Conservation (phyloP, 2,888 invertebrate genomes). For the Melieria crassipennis region DNA sequence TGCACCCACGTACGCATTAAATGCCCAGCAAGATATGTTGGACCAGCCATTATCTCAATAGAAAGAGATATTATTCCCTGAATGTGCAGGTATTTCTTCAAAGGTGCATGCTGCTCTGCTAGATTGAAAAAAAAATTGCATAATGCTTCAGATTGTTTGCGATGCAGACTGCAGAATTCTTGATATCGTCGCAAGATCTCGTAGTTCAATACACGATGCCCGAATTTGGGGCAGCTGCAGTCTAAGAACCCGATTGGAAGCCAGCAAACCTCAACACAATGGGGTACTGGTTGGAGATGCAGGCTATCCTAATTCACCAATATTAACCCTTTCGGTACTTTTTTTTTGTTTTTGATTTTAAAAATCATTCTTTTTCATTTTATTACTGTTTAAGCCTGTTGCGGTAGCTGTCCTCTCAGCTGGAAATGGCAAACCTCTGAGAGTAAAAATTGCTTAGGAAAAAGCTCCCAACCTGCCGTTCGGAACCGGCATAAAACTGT, state of each 20-base stretch:
- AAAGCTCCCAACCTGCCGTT: too few relatives aligned
- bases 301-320: not conserved
- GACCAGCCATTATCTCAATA: conserved; percentile 28
- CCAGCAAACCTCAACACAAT: conserved; percentile 3
- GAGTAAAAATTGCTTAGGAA: too few relatives aligned
- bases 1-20: conserved; percentile 32
- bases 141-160: conserved; percentile 32
- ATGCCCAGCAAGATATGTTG: conserved; percentile 29
- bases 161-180: conserved; percentile 32
- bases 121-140: not conserved
- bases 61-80: conserved; percentile 30
- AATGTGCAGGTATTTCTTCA: conserved; percentile 27
- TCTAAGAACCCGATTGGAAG: not conserved
- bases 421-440: too few relatives aligned
- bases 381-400: too few relatives aligned
- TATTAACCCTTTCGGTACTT: too few relatives aligned
- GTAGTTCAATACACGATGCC: conserved; percentile 32
- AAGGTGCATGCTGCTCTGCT: not conserved
- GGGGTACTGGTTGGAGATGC: not conserved
- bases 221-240: conserved; percentile 10
- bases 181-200: conserved; percentile 36
- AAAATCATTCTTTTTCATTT: too few relatives aligned
- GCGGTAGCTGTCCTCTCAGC: too few relatives aligned
- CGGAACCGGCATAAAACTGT: too few relatives aligned
- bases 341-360: too few relatives aligned